Evolutionary conservation across 2,113 vertebrate species (phyloP).

Genomic region (Alaudala cheleensis): DNA sequence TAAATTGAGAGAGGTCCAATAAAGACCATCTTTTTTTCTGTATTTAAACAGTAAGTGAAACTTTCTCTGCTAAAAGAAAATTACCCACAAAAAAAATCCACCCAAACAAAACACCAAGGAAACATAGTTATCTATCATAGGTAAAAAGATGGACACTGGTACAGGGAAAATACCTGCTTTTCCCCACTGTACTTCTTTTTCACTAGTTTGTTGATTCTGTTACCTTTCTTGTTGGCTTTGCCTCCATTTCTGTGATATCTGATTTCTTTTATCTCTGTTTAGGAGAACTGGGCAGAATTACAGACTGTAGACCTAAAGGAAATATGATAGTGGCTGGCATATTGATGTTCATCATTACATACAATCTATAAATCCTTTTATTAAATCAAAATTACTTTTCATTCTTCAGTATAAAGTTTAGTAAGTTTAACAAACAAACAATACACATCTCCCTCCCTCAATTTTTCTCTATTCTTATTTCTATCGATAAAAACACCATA

Average conservation of each 20-base stretch:
- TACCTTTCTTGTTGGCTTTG: neutral
- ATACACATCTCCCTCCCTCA: rapidly evolving
- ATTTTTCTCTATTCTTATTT: neutral
- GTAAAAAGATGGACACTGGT: neutral
- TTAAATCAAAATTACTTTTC: neutral
- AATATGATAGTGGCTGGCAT: neutral
- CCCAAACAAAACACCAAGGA: neutral
- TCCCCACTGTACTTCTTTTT: neutral
- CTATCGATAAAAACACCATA: neutral
- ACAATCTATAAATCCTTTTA: neutral
- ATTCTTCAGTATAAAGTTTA: neutral
- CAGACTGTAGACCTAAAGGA: neutral
- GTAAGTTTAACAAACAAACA: neutral
- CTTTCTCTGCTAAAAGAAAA: neutral
- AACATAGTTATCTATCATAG: neutral
- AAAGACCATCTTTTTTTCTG: neutral
- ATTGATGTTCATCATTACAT: neutral
- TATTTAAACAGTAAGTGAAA: neutral
- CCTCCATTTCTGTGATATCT: neutral
- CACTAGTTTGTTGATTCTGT: neutral
- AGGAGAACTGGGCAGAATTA: neutral
- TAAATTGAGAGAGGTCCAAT: neutral
- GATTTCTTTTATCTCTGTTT: neutral
- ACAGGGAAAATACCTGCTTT: neutral
- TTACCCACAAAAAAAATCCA: neutral